Percentiles rank a stretch among this genome's conserved stretches.
phyloP scores from a whole-genome alignment of 1,140 invertebrate species.

The Limonius californicus region DNA sequence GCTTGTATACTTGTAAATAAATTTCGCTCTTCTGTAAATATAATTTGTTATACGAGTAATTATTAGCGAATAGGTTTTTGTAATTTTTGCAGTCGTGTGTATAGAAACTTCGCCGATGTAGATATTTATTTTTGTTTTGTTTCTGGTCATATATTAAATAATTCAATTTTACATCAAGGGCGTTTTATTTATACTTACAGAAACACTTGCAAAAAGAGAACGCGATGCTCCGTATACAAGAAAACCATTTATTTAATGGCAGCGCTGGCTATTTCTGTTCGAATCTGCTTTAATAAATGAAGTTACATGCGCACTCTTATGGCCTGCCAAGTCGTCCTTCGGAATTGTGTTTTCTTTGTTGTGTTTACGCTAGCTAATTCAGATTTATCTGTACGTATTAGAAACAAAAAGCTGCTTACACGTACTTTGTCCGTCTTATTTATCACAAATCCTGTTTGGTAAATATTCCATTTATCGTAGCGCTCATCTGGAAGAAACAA shows the following conservation, averaged over 20 bases:
- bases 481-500: slow-evolving; percentile 1
- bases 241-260: too few relatives aligned
- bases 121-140: neutral
- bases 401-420: slow-evolving; percentile 6
- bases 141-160: neutral
- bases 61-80: too few relatives aligned
- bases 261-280: neutral
- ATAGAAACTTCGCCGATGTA: neutral
- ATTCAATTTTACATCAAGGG: too few relatives aligned
- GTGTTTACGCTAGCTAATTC: neutral
- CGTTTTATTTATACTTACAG: too few relatives aligned
- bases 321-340: neutral
- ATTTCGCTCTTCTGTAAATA: too few relatives aligned
- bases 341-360: slow-evolving; percentile 2
- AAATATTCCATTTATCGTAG: neutral
- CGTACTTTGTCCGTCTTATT: neutral
- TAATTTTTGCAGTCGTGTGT: too few relatives aligned
- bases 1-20: too few relatives aligned
- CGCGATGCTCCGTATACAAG: too few relatives aligned
- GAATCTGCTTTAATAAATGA: neutral
- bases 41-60: too few relatives aligned
- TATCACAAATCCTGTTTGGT: neutral
- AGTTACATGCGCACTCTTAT: neutral
- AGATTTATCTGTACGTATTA: neutral
- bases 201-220: too few relatives aligned